A percentile compares a stretch with the other conserved stretches of the same genome.
Conservation (phyloP, 1,140 invertebrate species). For the Drosophila asahinai region DNA sequence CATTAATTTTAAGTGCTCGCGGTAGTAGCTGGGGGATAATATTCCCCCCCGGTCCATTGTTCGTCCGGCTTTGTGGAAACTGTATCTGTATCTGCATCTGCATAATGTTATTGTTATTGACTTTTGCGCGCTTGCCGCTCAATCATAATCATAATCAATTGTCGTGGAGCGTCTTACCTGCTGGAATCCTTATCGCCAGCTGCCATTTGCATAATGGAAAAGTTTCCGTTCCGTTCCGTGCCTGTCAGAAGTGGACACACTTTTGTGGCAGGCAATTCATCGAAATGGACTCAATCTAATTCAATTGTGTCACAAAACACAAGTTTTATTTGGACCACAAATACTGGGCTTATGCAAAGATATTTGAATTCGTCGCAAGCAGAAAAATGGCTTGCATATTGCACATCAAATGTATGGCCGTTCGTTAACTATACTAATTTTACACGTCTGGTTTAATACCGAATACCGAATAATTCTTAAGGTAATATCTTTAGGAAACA, state of each 20-base stretch:
- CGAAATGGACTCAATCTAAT: slow-evolving; percentile 18
- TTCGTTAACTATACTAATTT: no score
- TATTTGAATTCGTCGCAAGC: no score
- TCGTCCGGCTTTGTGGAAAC: slow-evolving; percentile 36
- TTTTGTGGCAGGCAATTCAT: slow-evolving; percentile 19
- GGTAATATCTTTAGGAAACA: no score
- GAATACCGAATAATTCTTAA: no score
- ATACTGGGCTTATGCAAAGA: no score
- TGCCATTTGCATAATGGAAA: slow-evolving; percentile 73
- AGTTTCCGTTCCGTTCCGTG: slow-evolving; percentile 17
- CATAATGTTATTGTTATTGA: slow-evolving; percentile 81
- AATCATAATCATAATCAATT: slow-evolving; percentile 82
- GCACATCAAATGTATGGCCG: no score
- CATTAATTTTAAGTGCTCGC: slow-evolving; percentile 81
- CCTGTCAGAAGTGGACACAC: slow-evolving; percentile 31
- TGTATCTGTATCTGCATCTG: slow-evolving; percentile 55
- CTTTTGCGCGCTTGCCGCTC: slow-evolving; percentile 66
- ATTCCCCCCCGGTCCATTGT: slow-evolving; percentile 50
- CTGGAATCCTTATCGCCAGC: slow-evolving; percentile 56
- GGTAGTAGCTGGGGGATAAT: slow-evolving; percentile 4
- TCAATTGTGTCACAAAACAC: slow-evolving; percentile 16
- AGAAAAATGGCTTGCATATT: no score
- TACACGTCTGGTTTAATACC: no score
- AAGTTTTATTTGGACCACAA: neutral
- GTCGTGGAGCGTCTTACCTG: slow-evolving; percentile 61